Evolutionary conservation across 2,113 vertebrate genomes (phyloP), one percentile per base, ranked within the genome.

Genomic region (Gracilinanus agilis): DNA sequence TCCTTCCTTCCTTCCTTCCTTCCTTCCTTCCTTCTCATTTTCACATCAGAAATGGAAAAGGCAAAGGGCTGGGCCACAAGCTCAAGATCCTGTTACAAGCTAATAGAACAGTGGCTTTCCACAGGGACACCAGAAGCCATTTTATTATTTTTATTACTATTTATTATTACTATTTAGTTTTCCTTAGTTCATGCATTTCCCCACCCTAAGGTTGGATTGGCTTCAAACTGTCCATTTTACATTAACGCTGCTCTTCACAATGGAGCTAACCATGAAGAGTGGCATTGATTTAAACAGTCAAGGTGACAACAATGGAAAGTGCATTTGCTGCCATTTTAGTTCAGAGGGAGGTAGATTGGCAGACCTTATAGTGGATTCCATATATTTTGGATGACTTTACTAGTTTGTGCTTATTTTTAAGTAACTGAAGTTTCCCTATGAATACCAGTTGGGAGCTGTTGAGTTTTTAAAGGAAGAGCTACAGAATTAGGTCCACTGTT

Each of bases 341-440:
- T 92, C 56, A n/a, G 24, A 19, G 23, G 54, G 83, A 93, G 13
- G 61, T 53, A 93, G 54, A 44, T 49, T 16, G 53, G 29, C 92
- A 49, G 27, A 29, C 44, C 40, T 83, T 88, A 88, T 44, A 49
- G 0, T n/a, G 61, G 61, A n/a, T 83, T 54, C 54, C 90, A 9
- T 61, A 12, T 58, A 88, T 91, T 56, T 40, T 92, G 49, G 54
- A 29, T 91, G 24, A 9, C 34, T 83, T 83, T 94, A 40, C 53
- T 89, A 0, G 34, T 95, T 94, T 96, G 55, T 89, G 21, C 83
- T 95, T 91, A 92, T 90, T 89, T 88, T 29, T 96, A n/a, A 58
- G n/a, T 91, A 58, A 24, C 34, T 93, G 55, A 29, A 75, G 88
- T 93, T 96, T 94, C 44, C 55, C 90, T 94, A 25, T 88, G 21